Conservation (phyloP, 2,113 vertebrate genomes). For the Ginglymostoma cirratum region DNA sequence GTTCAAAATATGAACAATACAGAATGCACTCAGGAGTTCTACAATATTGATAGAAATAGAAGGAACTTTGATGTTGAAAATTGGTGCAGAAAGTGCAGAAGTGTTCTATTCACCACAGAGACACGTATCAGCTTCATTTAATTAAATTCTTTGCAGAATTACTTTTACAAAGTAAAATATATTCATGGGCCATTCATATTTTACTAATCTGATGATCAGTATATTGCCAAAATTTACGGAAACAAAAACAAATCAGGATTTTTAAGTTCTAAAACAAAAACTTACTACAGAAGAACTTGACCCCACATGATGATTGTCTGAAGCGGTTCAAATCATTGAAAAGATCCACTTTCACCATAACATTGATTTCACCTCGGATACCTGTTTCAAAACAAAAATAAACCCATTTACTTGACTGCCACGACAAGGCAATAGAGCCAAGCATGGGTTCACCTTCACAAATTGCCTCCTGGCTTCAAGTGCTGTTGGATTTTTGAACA, state of each 20-base stretch:
- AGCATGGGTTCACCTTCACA: background rate
- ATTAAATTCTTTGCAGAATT: background rate
- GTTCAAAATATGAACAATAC: background rate
- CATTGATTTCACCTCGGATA: constrained; percentile 93
- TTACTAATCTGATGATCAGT: background rate
- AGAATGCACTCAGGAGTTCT: background rate
- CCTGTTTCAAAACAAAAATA: constrained; percentile 56
- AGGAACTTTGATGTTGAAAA: background rate
- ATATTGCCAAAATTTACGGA: background rate
- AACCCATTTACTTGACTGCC: background rate
- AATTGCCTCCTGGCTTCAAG: background rate
- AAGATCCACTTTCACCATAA: constrained; percentile 94
- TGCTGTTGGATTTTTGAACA: background rate
- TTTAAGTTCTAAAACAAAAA: constrained; percentile 38
- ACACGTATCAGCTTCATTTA: background rate
- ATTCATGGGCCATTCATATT: background rate
- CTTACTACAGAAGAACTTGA: constrained; percentile 98
- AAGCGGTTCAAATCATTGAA: constrained; percentile 97
- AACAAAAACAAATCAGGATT: background rate
- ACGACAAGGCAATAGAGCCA: background rate
- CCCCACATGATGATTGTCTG: constrained; percentile 93
- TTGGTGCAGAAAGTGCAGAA: background rate
- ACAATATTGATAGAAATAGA: background rate
- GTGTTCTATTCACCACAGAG: background rate
- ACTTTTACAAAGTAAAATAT: background rate